A percentile compares a stretch with the other conserved stretches of the same genome.
Evolutionary conservation across 2,888 invertebrate species (phyloP).

Genomic region (Apamea anceps): DNA sequence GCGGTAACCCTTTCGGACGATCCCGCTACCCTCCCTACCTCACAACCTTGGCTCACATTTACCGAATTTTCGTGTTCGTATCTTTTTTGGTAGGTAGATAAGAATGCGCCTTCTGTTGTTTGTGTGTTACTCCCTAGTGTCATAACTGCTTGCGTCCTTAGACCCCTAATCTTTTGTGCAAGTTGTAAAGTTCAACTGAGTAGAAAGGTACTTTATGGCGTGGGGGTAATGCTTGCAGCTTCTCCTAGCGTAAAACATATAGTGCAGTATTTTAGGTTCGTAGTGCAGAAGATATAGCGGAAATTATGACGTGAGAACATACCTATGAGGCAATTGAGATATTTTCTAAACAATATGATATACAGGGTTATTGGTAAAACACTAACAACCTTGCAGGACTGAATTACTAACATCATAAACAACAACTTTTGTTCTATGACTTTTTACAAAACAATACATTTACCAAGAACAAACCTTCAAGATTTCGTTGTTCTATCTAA

Average conservation of each 20-base stretch:
- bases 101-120: neutral
- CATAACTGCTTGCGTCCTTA: conserved; percentile 23
- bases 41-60: neutral
- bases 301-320: neutral
- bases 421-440: no score
- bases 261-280: conserved; percentile 5
- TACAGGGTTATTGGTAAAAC: no score
- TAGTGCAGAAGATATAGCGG: neutral
- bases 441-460: no score
- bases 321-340: neutral
- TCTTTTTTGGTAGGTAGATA: neutral
- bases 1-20: no score
- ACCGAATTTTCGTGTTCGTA: neutral
- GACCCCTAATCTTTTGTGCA: conserved; percentile 45
- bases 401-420: no score
- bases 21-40: no score
- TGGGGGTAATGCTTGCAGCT: conserved; percentile 35
- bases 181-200: conserved; percentile 47
- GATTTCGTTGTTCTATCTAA: no score
- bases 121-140: neutral
- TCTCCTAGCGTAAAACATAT: neutral
- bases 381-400: no score
- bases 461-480: no score
- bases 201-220: conserved; percentile 32
- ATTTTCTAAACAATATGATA: neutral